phyloP scores from a whole-genome alignment of 2,888 invertebrate species.

The Hydroisotoma schaefferi region DNA sequence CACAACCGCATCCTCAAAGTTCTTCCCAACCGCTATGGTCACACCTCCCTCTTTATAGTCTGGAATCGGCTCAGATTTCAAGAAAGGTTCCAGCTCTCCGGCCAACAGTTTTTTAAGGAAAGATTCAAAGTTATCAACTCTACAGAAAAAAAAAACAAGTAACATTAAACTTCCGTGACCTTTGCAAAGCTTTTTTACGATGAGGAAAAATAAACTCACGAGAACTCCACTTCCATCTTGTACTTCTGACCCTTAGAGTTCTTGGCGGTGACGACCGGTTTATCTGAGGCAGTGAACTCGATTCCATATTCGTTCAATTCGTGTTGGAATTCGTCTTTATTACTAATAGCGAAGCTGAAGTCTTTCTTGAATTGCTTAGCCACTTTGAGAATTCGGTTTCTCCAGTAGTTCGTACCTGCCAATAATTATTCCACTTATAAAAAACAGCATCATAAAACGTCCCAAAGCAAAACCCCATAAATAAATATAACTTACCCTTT shows the following conservation, averaged over 20 bases:
- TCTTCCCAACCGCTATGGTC: conserved; percentile 89
- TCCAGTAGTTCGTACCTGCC: conserved; percentile 92
- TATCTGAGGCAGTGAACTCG: conserved; percentile 78
- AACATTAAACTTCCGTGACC: background rate
- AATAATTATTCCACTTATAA: background rate
- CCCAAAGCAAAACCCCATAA: background rate
- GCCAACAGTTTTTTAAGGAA: conserved; percentile 81
- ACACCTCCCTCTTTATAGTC: conserved; percentile 77
- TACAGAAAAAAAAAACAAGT: conserved; percentile 52
- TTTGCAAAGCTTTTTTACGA: background rate
- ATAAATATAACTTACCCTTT: conserved; percentile 62
- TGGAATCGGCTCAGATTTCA: conserved; percentile 93
- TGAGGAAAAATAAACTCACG: conserved; percentile 30
- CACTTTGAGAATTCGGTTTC: conserved; percentile 90
- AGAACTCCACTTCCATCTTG: conserved; percentile 81
- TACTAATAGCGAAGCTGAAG: conserved; percentile 82
- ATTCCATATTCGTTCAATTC: conserved; percentile 93
- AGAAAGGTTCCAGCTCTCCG: conserved; percentile 79
- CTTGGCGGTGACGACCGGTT: conserved; percentile 80
- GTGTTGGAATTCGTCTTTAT: conserved; percentile 88
- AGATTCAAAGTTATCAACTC: conserved; percentile 74
- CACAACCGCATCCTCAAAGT: conserved; percentile 89
- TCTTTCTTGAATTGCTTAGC: conserved; percentile 66
- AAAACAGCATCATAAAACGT: background rate
- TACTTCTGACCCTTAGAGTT: conserved; percentile 84